These are phyloP conservation scores for Ianthella basta DNA, from an alignment of 37 sponge, comb jelly and placozoan genomes.

Conservation along the genomic window DNA sequence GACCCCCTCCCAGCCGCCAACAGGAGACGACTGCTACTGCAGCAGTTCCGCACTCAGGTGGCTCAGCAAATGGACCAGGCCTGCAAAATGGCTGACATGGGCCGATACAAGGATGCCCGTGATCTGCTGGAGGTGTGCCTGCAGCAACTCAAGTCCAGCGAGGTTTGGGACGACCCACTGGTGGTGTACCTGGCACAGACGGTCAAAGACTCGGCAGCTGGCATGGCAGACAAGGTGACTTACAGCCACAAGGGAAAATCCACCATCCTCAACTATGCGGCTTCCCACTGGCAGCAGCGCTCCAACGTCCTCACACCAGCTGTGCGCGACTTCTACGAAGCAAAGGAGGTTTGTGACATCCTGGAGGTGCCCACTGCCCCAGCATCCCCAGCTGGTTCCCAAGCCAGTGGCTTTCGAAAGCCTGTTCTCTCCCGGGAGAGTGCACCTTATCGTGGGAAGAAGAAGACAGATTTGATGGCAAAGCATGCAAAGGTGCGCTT, in stretches of 20 bases:
- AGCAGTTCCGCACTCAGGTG: conserved; percentile 61
- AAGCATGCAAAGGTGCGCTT: conserved; percentile 20
- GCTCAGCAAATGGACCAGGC: conserved; percentile 65
- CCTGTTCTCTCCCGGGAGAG: not conserved
- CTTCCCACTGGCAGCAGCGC: conserved; percentile 81
- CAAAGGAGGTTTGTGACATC: not conserved
- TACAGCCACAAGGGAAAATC: conserved; percentile 66
- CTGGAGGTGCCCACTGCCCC: not conserved
- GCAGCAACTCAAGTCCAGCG: conserved; percentile 35
- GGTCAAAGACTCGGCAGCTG: conserved; percentile 53
- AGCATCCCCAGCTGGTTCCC: not conserved
- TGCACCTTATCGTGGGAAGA: not conserved
- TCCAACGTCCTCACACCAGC: conserved; percentile 39
- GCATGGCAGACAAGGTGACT: conserved; percentile 59
- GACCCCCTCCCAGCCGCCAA: conserved; percentile 44
- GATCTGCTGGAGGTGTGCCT: conserved; percentile 37
- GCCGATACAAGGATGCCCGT: conserved; percentile 62
- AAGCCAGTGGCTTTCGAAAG: not conserved
- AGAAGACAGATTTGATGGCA: conserved; percentile 19
- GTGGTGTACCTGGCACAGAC: conserved; percentile 65
- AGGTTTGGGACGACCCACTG: conserved; percentile 35
- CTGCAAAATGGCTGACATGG: conserved; percentile 54
- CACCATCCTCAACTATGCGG: conserved; percentile 50
- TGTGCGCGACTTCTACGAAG: conserved; percentile 13
- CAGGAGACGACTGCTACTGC: conserved; percentile 57